Base-by-base conservation (phyloP, 2,888 invertebrate species). In the Latrodectus elegans region DNA sequence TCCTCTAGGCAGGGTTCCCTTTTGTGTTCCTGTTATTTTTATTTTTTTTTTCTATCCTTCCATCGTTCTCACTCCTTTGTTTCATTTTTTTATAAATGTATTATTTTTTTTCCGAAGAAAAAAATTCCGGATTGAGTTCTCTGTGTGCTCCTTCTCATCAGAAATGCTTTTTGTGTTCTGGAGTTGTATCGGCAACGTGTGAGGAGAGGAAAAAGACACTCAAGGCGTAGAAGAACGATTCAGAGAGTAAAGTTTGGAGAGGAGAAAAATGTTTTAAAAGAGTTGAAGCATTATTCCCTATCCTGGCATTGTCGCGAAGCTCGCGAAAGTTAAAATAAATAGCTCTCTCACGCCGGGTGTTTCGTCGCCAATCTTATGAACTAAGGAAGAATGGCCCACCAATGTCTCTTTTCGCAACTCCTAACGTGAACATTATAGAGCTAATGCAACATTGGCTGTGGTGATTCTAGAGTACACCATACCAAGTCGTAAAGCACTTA, bases 221-320 rank as follows among this genome's bases (percentile, higher is more conserved):
- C 38, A 52, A 8, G 17, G 73, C 51, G 26, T 51, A 64, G 71
- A 77, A 72, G 83, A 84, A 77, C 71, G 65, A 26, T 71, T 60
- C 49, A 77, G 73, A 51, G 26, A 77, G 67, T 55, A 72, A 75
- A 84, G 71, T 84, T 84, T 84, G 64, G 84, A 77, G 82, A 83
- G 76, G 68, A 75, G 71, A 77, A 77, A 84, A 84, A 77, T 84
- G 84, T 84, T 84, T 81, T 77, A 49, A 77, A 72, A 64, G 72
- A 65, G 68, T 71, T 68, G 53, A 53, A 52, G 51, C n/a, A 51
- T 77, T 51, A 64, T 72, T 67, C 65, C 38, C 52, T 70, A 55
- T 73, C 76, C 55, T 76, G 64, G 68, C 60, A 75, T 75, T 75
- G 70, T 75, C 75, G 60, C 73, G 11, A 26, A 12, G 67, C 22